Evolutionary conservation across 30 jellyfish, hydroid and myxozoan genomes (phyloP).

Genomic region (Hydra vulgaris): DNA sequence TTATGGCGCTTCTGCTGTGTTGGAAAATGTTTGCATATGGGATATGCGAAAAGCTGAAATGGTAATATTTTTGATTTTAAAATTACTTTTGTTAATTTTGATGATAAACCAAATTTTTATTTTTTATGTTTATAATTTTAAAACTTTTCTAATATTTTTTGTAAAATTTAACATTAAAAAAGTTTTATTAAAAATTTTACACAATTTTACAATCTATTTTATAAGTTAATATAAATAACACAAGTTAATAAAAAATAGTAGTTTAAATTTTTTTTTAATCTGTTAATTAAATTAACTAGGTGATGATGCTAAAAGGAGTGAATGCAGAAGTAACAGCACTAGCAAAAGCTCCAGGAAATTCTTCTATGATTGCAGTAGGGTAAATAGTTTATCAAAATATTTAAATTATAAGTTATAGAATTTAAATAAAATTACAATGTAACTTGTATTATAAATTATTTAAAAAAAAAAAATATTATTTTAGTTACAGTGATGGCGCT

Average conservation of each 20-base stretch:
- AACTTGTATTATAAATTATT: neutral
- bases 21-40: constrained; percentile 83
- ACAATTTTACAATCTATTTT: too few relatives aligned
- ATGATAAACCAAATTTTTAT: neutral
- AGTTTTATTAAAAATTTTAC: too few relatives aligned
- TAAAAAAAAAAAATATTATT: neutral
- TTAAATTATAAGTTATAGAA: neutral
- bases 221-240: too few relatives aligned
- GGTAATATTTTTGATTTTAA: constrained; percentile 15
- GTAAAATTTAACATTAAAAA: too few relatives aligned
- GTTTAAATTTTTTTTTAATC: too few relatives aligned
- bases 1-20: constrained; percentile 76
- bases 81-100: neutral
- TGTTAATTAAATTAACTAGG: too few relatives aligned
- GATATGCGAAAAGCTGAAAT: constrained; percentile 80
- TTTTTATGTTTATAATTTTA: neutral
- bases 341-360: constrained; percentile 39
- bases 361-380: constrained; percentile 74
- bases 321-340: constrained; percentile 66
- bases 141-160: neutral
- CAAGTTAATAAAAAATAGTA: too few relatives aligned
- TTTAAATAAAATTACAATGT: too few relatives aligned
- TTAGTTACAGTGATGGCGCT: constrained; percentile 81
- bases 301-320: constrained; percentile 57
- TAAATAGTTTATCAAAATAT: constrained; percentile 4